phyloP scores from a whole-genome alignment of 2,888 invertebrate genomes.

The Caenorhabditis sp. region DNA sequence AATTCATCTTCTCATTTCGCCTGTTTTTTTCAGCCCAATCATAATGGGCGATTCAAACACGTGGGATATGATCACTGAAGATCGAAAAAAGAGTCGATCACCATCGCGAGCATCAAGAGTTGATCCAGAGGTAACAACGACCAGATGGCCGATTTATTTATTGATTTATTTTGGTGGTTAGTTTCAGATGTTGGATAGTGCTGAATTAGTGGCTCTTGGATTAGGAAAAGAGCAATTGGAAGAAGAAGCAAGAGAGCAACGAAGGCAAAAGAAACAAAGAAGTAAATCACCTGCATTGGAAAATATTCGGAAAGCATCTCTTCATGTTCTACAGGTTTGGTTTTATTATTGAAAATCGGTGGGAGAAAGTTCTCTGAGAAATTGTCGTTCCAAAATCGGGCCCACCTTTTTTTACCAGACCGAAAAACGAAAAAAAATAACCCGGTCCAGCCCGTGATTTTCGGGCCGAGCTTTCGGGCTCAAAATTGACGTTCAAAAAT shows the following conservation, averaged over 20 bases:
- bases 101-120: conserved; percentile 44
- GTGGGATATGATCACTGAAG: conserved; percentile 63
- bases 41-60: conserved; percentile 58
- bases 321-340: conserved; percentile 55
- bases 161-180: background rate
- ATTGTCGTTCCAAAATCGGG: no score
- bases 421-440: no score
- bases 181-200: conserved; percentile 36
- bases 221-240: conserved; percentile 40
- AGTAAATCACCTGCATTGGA: conserved; percentile 66
- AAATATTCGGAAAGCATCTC: conserved; percentile 58
- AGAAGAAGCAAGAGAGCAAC: conserved; percentile 42
- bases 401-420: no score
- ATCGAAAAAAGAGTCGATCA: conserved; percentile 41
- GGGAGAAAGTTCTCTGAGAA: no score
- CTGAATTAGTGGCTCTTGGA: conserved; percentile 45
- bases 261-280: conserved; percentile 42
- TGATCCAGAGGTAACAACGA: conserved; percentile 32
- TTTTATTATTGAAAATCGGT: no score
- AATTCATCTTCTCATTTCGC: background rate
- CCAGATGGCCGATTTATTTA: background rate
- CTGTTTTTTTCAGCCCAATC: background rate
- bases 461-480: no score
- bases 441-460: no score
- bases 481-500: no score